Percentiles rank a stretch among this genome's conserved stretches.
phyloP scores from a whole-genome alignment of 2,113 vertebrate genomes.

The Coreoperca whiteheadi region DNA sequence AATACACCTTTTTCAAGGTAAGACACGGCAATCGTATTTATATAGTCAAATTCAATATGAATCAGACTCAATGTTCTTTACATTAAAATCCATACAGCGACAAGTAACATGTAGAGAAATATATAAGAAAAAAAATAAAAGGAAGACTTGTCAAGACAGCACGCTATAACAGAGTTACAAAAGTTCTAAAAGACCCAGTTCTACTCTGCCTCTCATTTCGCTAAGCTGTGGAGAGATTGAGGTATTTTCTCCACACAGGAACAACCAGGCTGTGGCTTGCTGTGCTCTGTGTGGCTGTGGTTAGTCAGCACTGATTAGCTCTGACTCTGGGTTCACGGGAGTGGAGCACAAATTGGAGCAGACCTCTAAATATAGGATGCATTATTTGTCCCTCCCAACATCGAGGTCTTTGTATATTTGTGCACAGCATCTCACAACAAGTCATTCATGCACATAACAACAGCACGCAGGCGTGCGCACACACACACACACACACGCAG shows the following conservation, averaged over 20 bases:
- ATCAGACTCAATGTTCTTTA: neutral
- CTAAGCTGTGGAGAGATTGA: slow-evolving; percentile 3
- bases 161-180: too few relatives aligned
- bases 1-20: too few relatives aligned
- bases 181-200: neutral
- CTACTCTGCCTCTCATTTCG: neutral
- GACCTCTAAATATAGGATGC: slow-evolving; percentile 69
- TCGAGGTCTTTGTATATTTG: slow-evolving; percentile 56
- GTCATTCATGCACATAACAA: slow-evolving; percentile 35
- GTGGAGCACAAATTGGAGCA: slow-evolving; percentile 69
- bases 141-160: neutral
- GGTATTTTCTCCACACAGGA: slow-evolving; percentile 26
- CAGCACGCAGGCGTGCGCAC: neutral
- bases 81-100: neutral
- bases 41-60: neutral
- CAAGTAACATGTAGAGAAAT: neutral
- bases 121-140: neutral
- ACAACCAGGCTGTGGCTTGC: neutral
- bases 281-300: slow-evolving; percentile 18
- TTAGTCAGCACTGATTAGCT: slow-evolving; percentile 60
- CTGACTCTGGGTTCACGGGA: slow-evolving; percentile 57
- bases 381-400: slow-evolving; percentile 63
- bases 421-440: slow-evolving; percentile 35
- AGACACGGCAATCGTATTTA: neutral
- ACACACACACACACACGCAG: slow-evolving; percentile 8